These are phyloP conservation scores for Taxidea taxus DNA, from an alignment of 2,113 vertebrate species.

Conservation along the genomic window DNA sequence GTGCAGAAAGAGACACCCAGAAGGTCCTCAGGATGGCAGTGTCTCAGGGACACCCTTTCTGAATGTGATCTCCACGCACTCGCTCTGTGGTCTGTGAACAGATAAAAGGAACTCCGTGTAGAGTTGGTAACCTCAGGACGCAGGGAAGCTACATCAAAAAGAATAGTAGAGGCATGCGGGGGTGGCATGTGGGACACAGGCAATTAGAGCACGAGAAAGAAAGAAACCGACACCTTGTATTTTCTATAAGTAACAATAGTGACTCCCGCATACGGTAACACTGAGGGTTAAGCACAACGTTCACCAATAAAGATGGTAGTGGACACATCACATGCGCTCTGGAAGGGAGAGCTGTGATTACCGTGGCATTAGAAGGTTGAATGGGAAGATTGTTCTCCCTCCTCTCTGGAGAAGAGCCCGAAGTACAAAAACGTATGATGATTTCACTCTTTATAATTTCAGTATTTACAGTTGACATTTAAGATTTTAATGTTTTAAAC, in stretches of 20 bases:
- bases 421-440: slow-evolving; percentile 24
- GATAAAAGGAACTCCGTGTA: not conserved
- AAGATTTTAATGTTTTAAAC: slow-evolving; percentile 44
- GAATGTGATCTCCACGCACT: not conserved
- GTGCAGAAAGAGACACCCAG: not conserved
- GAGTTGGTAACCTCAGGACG: not conserved
- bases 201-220: not conserved
- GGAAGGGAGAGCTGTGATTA: not conserved
- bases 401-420: slow-evolving; percentile 13
- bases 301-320: not conserved
- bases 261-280: not conserved
- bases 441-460: slow-evolving; percentile 28
- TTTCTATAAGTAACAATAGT: not conserved
- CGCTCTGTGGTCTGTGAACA: accelerated
- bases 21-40: not conserved
- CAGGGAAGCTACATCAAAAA: not conserved
- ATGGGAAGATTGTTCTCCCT: not conserved
- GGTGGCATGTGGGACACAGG: not conserved
- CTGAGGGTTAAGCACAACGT: not conserved
- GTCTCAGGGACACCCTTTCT: not conserved
- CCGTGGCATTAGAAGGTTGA: not conserved
- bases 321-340: not conserved
- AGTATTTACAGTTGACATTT: slow-evolving; percentile 13
- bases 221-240: not conserved
- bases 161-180: not conserved